Conservation (phyloP, 2,113 vertebrate species). For the Chionodraco myersi region DNA sequence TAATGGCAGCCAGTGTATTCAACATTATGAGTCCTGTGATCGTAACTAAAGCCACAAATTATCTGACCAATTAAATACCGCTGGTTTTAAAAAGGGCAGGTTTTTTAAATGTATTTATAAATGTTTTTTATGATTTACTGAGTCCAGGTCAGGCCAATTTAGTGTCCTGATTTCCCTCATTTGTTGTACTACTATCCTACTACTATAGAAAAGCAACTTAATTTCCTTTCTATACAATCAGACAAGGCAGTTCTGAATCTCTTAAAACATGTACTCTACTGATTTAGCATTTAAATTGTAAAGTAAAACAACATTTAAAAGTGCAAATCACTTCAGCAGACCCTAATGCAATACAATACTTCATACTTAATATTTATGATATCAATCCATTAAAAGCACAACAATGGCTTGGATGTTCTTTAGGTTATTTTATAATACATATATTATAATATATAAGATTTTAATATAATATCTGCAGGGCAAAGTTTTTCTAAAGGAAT, state of each 20-base stretch:
- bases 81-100: not conserved
- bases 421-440: not conserved
- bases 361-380: not conserved
- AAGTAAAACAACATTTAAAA: not conserved
- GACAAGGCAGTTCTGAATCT: not conserved
- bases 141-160: not conserved
- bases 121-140: not conserved
- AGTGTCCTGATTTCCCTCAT: not conserved
- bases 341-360: not conserved
- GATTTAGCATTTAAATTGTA: not conserved
- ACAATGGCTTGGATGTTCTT: too few relatives aligned
- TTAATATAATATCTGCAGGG: not conserved
- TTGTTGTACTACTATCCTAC: too few relatives aligned
- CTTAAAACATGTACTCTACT: not conserved
- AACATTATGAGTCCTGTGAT: not conserved
- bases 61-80: not conserved
- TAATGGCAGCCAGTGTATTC: constrained; percentile 5
- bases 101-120: not conserved
- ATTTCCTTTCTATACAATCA: not conserved
- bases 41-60: not conserved
- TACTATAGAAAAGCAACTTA: too few relatives aligned
- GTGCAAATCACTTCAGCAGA: not conserved
- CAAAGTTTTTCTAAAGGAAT: not conserved
- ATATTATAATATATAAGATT: not conserved
- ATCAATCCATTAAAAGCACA: not conserved